Evolutionary conservation across 2,113 vertebrate species (phyloP), one percentile per base, ranked within the genome.

Genomic region (Chloropsis hardwickii): DNA sequence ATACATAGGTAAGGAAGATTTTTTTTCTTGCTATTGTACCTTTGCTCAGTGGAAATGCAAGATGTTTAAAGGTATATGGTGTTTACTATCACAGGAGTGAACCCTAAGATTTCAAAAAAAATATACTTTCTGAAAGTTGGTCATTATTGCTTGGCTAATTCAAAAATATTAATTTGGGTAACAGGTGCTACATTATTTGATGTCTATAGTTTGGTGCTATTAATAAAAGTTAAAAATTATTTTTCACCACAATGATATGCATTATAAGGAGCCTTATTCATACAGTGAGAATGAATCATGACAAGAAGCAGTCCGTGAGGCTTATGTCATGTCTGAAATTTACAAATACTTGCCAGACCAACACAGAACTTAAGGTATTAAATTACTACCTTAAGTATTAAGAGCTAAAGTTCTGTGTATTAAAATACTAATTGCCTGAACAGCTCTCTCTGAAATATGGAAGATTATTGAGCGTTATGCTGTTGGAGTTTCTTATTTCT

Each of bases 1-100:
- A 99, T 99, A 96, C 99, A 99, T 98, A 99, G 99, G 99, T 99
- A 98, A 97, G 98, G 48, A 97, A 85, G 62, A 48, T 11, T 29
- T 35, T 70, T 81, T 82, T 76, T 28, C 35, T 82, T 60, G 18
- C 8, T 77, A 6, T 35, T 76, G 5, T 76, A 48, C 35, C 79
- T 95, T 91, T 71, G 10, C 23, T 70, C 12, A n/a, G 28, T 91
- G 74, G 58, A 61, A 69, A 54, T 74, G 8, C 29, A 65, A 47
- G 10, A 10, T 86, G 4, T 64, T 81, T 82, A 58, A 42, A 17
- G 45, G 8, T 67, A 17, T 79, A 5, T 80, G 39, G 7, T 33
- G 5, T 35, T 78, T 66, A 47, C 19, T 56, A 35, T 48, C 29
- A 88, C 25, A 69, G 39, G 20, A 77, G 4, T 35, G 28, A 62